These are phyloP conservation scores for Platyura marginata DNA, from an alignment of 1,140 invertebrate genomes.

Conservation along the genomic window DNA sequence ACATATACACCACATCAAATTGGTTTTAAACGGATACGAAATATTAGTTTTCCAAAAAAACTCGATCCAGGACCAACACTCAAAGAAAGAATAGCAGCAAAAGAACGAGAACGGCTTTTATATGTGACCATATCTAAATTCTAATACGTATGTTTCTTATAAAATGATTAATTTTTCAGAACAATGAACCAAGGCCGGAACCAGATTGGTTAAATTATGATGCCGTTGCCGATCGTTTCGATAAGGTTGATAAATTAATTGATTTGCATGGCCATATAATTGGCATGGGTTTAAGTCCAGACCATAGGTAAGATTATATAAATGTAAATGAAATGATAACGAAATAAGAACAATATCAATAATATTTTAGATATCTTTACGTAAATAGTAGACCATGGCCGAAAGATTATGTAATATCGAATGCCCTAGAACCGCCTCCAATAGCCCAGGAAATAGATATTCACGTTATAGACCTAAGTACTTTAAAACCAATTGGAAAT, in stretches of 20 bases:
- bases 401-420: conserved; percentile 52
- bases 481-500: conserved; percentile 58
- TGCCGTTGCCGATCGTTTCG: conserved; percentile 49
- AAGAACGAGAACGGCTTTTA: conserved; percentile 30
- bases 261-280: conserved; percentile 81
- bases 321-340: not conserved
- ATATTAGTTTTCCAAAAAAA: conserved; percentile 47
- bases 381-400: conserved; percentile 80
- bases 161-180: conserved; percentile 2
- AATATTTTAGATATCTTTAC: conserved; percentile 73
- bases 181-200: conserved; percentile 27
- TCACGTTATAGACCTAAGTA: conserved; percentile 70
- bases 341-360: no score
- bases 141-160: not conserved
- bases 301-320: no score
- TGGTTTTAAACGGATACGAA: conserved; percentile 62
- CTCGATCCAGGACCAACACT: conserved; percentile 48
- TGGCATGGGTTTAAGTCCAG: conserved; percentile 73
- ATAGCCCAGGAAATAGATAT: conserved; percentile 86
- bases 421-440: conserved; percentile 64
- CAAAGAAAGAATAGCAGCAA: conserved; percentile 41
- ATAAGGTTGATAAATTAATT: conserved; percentile 64
- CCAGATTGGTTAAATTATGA: conserved; percentile 52
- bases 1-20: conserved; percentile 80
- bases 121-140: conserved; percentile 11